A percentile compares a stretch with the other conserved stretches of the same genome.
These are phyloP conservation scores for Cepaea nemoralis DNA, from an alignment of 1,140 invertebrate genomes.

Conservation along the genomic window DNA sequence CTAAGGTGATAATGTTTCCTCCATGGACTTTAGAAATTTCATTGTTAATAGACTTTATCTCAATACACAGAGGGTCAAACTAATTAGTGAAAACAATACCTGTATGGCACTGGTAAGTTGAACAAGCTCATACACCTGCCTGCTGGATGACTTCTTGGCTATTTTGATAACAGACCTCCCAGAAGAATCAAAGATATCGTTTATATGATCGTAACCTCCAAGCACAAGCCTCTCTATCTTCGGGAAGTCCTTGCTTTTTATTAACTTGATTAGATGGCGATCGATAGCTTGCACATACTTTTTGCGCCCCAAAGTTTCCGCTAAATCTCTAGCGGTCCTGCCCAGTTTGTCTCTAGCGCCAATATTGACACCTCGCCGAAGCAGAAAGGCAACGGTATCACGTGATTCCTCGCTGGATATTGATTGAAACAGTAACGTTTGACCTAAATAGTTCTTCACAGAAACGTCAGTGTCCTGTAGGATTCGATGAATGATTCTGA, in stretches of 20 bases:
- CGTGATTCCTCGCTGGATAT: constrained; percentile 42
- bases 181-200: constrained; percentile 39
- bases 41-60: too few relatives aligned
- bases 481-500: constrained; percentile 35
- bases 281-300: constrained; percentile 42
- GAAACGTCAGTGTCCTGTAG: constrained; percentile 36
- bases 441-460: constrained; percentile 36
- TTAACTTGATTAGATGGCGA: constrained; percentile 40
- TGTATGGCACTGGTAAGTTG: constrained; percentile 38
- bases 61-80: too few relatives aligned
- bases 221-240: constrained; percentile 44
- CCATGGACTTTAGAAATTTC: too few relatives aligned
- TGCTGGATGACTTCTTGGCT: constrained; percentile 41
- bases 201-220: constrained; percentile 40
- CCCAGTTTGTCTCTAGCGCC: constrained; percentile 44
- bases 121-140: constrained; percentile 42
- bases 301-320: constrained; percentile 10
- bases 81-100: too few relatives aligned
- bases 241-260: constrained; percentile 44
- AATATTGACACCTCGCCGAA: constrained; percentile 39
- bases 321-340: constrained; percentile 45
- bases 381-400: constrained; percentile 23
- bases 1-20: too few relatives aligned
- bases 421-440: constrained; percentile 44
- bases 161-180: constrained; percentile 36